Evolutionary conservation across 2,888 invertebrate genomes (phyloP).

Genomic region (Drosophila stalkeri): DNA sequence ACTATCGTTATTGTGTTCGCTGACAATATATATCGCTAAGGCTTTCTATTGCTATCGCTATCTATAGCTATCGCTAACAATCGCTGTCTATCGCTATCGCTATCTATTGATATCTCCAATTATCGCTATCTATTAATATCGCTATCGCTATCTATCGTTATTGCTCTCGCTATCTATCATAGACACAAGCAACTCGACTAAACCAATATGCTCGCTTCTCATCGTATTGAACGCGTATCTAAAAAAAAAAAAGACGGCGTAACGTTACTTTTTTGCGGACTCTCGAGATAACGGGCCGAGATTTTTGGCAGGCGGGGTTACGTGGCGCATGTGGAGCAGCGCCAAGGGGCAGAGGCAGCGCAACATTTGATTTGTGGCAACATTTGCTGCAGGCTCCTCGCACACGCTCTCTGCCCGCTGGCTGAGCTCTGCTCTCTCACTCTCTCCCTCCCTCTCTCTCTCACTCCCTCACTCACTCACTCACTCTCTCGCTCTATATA

Average conservation of each 20-base stretch:
- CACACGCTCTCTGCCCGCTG: not conserved
- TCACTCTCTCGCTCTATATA: not conserved
- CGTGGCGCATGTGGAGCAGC: not conserved
- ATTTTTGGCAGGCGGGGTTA: constrained; percentile 44
- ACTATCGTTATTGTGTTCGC: too few relatives aligned
- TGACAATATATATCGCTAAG: too few relatives aligned
- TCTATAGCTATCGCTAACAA: too few relatives aligned
- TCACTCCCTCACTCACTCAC: not conserved
- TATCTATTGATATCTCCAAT: too few relatives aligned
- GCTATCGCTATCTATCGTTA: too few relatives aligned
- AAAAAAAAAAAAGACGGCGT: not conserved
- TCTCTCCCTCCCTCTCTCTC: not conserved
- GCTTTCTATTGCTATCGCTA: too few relatives aligned
- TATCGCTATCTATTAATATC: too few relatives aligned
- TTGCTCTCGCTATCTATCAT: too few relatives aligned
- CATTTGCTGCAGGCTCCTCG: constrained; percentile 70
- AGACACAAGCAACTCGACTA: too few relatives aligned
- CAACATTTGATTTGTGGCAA: constrained; percentile 74
- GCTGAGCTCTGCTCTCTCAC: not conserved
- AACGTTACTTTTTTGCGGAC: constrained; percentile 33
- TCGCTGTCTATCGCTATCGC: too few relatives aligned
- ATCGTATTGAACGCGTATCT: not conserved
- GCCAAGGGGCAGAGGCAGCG: constrained; percentile 9
- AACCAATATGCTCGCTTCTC: not conserved
- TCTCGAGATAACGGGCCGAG: constrained; percentile 61